A percentile compares a stretch with the other conserved stretches of the same genome.
These are phyloP conservation scores for Gambelia wislizenii DNA, from an alignment of 2,797 vertebrate genomes.

Conservation along the genomic window DNA sequence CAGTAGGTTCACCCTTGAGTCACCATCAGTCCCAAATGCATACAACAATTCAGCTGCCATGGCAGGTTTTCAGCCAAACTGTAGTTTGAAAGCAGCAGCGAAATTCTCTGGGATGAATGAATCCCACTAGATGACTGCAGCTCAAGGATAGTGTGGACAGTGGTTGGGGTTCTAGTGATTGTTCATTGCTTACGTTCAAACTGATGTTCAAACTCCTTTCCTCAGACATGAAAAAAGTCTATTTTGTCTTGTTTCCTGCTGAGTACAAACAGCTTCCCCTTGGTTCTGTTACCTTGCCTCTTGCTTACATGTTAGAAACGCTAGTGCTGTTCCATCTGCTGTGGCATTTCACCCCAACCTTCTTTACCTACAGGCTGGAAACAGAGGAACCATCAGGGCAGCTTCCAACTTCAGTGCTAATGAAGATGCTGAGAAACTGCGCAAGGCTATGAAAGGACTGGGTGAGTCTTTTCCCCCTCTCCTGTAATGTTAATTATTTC, in stretches of 20 bases:
- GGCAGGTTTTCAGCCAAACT: background rate
- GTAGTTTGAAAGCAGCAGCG: background rate
- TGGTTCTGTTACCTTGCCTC: too few species aligned
- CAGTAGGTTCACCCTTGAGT: too few species aligned
- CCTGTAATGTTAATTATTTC: too few species aligned
- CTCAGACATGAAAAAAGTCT: too few species aligned
- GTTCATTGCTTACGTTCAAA: background rate
- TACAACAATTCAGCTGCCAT: background rate
- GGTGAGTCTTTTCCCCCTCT: constrained; percentile 82
- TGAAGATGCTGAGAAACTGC: constrained; percentile 84
- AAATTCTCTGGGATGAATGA: background rate
- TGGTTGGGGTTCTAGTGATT: background rate
- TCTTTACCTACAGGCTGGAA: constrained; percentile 70
- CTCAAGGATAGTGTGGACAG: too few species aligned
- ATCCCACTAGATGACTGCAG: too few species aligned
- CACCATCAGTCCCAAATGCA: background rate
- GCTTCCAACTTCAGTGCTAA: constrained; percentile 84
- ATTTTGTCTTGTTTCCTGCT: background rate
- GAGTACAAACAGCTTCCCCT: too few species aligned
- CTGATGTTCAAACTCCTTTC: too few species aligned
- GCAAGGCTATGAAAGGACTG: constrained; percentile 92
- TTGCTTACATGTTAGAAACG: background rate
- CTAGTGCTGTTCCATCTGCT: background rate
- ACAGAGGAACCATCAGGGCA: constrained; percentile 86
- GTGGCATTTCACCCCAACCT: background rate